Evolutionary conservation across 2,888 invertebrate species (phyloP), one percentile per base, ranked within the genome.

Genomic region (Nomada lathburiana): DNA sequence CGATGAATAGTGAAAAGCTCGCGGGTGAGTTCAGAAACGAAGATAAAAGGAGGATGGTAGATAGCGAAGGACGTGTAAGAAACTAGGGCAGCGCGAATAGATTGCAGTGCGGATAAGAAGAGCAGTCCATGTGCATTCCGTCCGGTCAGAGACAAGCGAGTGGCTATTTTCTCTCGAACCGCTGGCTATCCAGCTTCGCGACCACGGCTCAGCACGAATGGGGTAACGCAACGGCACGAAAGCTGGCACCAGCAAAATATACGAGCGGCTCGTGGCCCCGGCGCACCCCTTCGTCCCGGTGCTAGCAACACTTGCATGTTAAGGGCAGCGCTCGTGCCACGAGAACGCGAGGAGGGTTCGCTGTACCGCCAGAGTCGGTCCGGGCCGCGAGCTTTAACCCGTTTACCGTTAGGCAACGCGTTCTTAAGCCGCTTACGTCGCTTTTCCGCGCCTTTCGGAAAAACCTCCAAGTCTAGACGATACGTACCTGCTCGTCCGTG

Each of bases 241-340:
- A 85, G 74, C 80, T 67, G 79, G 86, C 78, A 85, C 83, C 82
- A 67, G 81, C 82, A 81, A 89, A 89, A 91, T 90, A 89, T 91
- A 90, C 82, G 90, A 89, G 86, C 83, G 81, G 67, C 80, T 90
- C 90, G 90, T 91, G 89, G 80, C 78, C 57, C 72, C 71, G 26
- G 60, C 59, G 36, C 13, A 60, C 63, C 72, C 64, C 71, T 69
- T 23, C 74, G 63, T 79, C 76, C 79, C 74, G 70, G 76, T 82
- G 80, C 82, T 81, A 47, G 85, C 74, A 59, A 79, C 82, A 86
- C 86, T 90, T 82, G 87, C 90, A 88, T 85, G 91, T 83, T 88
- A 90, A 90, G 85, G 87, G 89, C 72, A 68, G 62, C 69, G 80
- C 83, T 77, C 81, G 84, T 86, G 83, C 83, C 84, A 77, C 83